phyloP scores from a whole-genome alignment of 2,888 invertebrate species.

The Eupithecia inturbata region DNA sequence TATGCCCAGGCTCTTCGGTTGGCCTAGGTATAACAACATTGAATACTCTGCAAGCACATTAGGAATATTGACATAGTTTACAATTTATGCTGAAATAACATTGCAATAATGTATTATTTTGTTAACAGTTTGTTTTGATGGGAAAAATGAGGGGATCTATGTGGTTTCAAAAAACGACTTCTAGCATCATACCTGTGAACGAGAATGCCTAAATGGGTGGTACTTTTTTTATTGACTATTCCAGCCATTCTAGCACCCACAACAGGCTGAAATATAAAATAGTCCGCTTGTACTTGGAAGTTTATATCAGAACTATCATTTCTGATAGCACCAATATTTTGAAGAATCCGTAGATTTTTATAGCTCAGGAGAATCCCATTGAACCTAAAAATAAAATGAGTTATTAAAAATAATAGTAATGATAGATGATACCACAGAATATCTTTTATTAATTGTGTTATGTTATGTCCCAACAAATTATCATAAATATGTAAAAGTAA shows the following conservation, averaged over 20 bases:
- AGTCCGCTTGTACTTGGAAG: constrained; percentile 87
- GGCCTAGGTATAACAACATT: constrained; percentile 88
- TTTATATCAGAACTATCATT: constrained; percentile 86
- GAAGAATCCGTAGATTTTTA: constrained; percentile 85
- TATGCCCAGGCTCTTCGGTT: constrained; percentile 73
- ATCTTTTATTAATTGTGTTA: background rate
- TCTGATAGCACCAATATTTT: constrained; percentile 83
- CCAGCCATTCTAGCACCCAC: constrained; percentile 86
- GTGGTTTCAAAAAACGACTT: background rate
- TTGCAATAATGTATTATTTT: background rate
- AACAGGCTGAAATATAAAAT: constrained; percentile 86
- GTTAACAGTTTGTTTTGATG: background rate
- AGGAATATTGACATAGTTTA: background rate
- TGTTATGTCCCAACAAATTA: background rate
- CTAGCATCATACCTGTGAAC: constrained; percentile 83
- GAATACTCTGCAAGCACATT: constrained; percentile 80
- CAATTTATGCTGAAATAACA: background rate
- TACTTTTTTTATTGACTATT: constrained; percentile 86
- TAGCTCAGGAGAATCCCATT: constrained; percentile 88
- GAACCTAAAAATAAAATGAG: constrained; percentile 76
- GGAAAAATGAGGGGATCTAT: background rate
- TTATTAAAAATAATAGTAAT: background rate
- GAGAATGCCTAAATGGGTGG: constrained; percentile 87
- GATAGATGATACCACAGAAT: background rate
- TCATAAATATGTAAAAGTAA: background rate